Evolutionary conservation across 2,797 vertebrate genomes (phyloP).

Genomic region (Champsocephalus esox): DNA sequence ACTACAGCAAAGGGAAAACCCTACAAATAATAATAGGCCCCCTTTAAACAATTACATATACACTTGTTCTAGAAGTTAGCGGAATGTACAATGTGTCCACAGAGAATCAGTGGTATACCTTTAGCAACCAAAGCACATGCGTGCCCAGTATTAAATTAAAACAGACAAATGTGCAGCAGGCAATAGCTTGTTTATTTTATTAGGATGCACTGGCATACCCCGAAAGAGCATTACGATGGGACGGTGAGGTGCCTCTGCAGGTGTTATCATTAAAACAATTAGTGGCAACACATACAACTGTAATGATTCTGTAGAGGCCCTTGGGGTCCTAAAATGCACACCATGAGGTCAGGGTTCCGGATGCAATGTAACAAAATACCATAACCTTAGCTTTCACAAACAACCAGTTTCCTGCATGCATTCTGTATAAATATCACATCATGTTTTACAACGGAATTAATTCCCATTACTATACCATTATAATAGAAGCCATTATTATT

Average conservation of each 20-base stretch:
- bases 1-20: too few species aligned
- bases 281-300: constrained; percentile 60
- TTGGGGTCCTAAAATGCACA: constrained; percentile 40
- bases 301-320: constrained; percentile 61
- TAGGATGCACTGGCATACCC: constrained; percentile 34
- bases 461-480: constrained; percentile 1
- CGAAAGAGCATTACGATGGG: constrained; percentile 22
- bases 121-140: background rate
- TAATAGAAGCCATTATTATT: constrained; percentile 8
- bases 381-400: constrained; percentile 14
- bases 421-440: constrained; percentile 5
- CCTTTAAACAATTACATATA: too few species aligned
- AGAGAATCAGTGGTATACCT: background rate
- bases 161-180: constrained; percentile 51
- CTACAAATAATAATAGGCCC: too few species aligned
- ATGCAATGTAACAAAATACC: background rate
- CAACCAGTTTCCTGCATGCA: background rate
- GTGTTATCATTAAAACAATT: constrained; percentile 79
- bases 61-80: too few species aligned
- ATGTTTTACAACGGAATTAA: background rate
- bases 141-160: background rate
- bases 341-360: background rate
- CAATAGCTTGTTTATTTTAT: constrained; percentile 63
- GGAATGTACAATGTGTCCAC: background rate
- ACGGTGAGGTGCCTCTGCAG: constrained; percentile 53